Evolutionary conservation across 1,140 invertebrate species (phyloP).

Genomic region (Lutraria rhynchaena): DNA sequence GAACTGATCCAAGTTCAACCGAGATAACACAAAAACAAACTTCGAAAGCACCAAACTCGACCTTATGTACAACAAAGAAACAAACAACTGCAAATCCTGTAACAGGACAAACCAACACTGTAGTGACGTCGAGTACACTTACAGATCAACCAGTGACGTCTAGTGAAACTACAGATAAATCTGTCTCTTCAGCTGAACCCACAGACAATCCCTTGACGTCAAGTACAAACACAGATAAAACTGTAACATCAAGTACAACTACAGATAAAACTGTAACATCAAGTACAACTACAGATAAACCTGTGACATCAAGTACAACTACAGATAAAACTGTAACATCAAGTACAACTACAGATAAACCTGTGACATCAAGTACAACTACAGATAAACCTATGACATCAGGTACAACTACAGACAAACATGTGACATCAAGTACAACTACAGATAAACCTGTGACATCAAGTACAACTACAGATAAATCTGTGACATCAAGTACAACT

Average conservation of each 20-base stretch:
- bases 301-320: not conserved
- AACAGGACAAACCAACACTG: not conserved
- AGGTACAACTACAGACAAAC: not conserved
- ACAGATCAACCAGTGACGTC: too few species aligned
- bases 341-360: not conserved
- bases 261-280: not conserved
- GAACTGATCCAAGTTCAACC: not conserved
- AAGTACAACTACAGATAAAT: not conserved
- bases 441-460: slow-evolving; percentile 9
- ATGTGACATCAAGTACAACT: not conserved
- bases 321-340: not conserved
- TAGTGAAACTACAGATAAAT: too few species aligned
- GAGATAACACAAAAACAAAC: not conserved
- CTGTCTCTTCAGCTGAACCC: too few species aligned
- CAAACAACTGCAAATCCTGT: not conserved
- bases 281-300: not conserved
- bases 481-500: not conserved
- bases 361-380: not conserved
- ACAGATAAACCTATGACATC: not conserved
- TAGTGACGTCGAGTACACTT: too few species aligned
- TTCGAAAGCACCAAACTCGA: not conserved
- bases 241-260: not conserved
- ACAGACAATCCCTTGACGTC: not conserved
- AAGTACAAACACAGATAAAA: not conserved
- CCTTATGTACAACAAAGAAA: not conserved